A percentile compares a stretch with the other conserved stretches of the same genome.
phyloP scores from a whole-genome alignment of 1,140 invertebrate genomes.

The Melitaea cinxia region DNA sequence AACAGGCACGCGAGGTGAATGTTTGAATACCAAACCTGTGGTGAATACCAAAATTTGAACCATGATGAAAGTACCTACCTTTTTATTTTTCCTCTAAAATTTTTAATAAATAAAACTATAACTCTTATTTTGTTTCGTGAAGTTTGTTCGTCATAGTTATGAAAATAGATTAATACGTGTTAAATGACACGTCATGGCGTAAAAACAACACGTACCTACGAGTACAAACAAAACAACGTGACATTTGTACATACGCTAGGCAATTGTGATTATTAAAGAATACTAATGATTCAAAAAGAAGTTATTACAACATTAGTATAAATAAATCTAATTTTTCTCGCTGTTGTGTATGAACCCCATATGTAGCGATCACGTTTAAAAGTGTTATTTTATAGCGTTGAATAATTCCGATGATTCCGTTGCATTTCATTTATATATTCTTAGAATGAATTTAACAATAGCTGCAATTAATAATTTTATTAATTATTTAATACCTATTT shows the following conservation, averaged over 20 bases:
- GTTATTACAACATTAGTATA: too few relatives aligned
- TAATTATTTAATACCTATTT: too few relatives aligned
- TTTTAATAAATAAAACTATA: not conserved
- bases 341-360: too few relatives aligned
- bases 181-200: not conserved
- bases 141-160: not conserved
- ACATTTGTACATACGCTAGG: not conserved
- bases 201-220: slow-evolving; percentile 10
- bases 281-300: not conserved
- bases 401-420: not conserved
- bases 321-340: too few relatives aligned
- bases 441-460: too few relatives aligned
- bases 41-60: too few relatives aligned
- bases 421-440: slow-evolving; percentile 16
- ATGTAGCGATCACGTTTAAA: not conserved
- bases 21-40: too few relatives aligned
- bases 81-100: too few relatives aligned
- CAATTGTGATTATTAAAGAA: not conserved
- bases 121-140: not conserved
- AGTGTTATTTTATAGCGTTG: not conserved
- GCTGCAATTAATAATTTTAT: too few relatives aligned
- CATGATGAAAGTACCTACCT: too few relatives aligned
- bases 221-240: slow-evolving; percentile 7
- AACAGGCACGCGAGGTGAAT: too few relatives aligned
- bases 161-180: slow-evolving; percentile 9